Percentiles rank a stretch among this genome's conserved stretches.
These are phyloP conservation scores for Dendrolimus kikuchii DNA, from an alignment of 1,140 invertebrate genomes.

Conservation along the genomic window DNA sequence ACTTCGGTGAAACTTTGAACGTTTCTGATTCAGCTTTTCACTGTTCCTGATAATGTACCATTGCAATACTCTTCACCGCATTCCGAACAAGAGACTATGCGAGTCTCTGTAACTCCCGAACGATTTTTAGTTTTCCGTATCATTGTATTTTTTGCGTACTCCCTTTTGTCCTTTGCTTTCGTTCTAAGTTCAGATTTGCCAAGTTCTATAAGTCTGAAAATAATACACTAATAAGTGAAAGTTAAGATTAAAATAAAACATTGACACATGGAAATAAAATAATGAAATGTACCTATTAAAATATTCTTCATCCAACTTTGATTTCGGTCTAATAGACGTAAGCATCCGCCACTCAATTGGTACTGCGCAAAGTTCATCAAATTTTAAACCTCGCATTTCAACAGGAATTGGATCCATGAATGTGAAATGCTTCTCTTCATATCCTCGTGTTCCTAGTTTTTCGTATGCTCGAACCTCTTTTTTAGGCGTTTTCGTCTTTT, in stretches of 20 bases:
- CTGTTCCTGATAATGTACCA: constrained; percentile 48
- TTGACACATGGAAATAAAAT: background rate
- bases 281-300: constrained; percentile 79
- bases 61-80: constrained; percentile 91
- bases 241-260: background rate
- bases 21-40: too few species aligned
- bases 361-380: constrained; percentile 86
- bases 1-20: too few species aligned
- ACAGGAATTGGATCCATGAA: constrained; percentile 87
- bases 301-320: constrained; percentile 88
- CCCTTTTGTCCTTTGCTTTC: constrained; percentile 76
- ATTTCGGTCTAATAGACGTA: constrained; percentile 87
- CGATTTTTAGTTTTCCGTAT: constrained; percentile 84
- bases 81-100: constrained; percentile 81
- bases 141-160: constrained; percentile 74
- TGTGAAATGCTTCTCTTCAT: constrained; percentile 74
- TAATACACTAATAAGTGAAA: constrained; percentile 1
- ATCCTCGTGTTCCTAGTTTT: constrained; percentile 63
- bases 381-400: constrained; percentile 84
- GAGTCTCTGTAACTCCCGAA: constrained; percentile 83
- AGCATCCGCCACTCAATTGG: constrained; percentile 96
- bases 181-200: constrained; percentile 84
- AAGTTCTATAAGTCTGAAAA: constrained; percentile 80
- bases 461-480: constrained; percentile 76
- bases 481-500: constrained; percentile 79